A percentile compares a stretch with the other conserved stretches of the same genome.
These are phyloP conservation scores for Strix aluco DNA, from an alignment of 2,113 vertebrate species.

Conservation along the genomic window DNA sequence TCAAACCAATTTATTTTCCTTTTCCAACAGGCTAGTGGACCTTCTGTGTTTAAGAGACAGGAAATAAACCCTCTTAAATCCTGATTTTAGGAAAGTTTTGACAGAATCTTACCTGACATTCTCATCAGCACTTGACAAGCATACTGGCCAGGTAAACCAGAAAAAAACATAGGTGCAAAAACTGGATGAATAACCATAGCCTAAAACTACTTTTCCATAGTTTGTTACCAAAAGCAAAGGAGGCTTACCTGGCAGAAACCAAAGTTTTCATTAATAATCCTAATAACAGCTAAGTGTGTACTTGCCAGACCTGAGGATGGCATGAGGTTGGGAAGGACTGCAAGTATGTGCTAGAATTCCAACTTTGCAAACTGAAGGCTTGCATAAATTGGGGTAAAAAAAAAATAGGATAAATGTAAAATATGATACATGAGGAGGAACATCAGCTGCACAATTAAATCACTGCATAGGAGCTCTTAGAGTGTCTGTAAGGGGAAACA, in stretches of 20 bases:
- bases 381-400: neutral
- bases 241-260: neutral
- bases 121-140: rapidly evolving
- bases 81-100: neutral
- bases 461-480: neutral
- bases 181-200: neutral
- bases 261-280: neutral
- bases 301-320: neutral
- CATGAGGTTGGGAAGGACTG: neutral
- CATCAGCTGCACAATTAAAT: neutral
- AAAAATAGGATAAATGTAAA: neutral
- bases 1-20: neutral
- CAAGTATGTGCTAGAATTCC: neutral
- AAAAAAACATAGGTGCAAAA: neutral
- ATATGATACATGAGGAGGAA: neutral
- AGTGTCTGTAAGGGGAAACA: neutral
- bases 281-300: neutral
- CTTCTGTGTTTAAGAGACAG: neutral
- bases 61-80: neutral
- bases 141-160: neutral
- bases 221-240: neutral
- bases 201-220: neutral
- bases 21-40: neutral
- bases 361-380: neutral
- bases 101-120: neutral